These are phyloP conservation scores for Erebia ligea DNA, from an alignment of 2,888 invertebrate genomes.

Conservation along the genomic window DNA sequence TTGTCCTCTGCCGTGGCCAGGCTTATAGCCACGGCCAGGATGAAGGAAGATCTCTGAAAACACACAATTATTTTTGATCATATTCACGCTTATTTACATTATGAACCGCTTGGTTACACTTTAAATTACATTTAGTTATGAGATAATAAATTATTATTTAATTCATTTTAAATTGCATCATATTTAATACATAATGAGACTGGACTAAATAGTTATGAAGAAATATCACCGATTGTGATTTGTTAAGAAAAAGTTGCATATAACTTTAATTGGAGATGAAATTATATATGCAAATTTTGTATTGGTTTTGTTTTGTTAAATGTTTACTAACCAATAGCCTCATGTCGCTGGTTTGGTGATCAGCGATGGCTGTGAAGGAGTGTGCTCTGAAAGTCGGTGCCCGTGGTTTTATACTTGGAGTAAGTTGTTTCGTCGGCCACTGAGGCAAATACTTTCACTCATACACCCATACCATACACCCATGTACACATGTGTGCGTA, in stretches of 20 bases:
- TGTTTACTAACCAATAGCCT: constrained; percentile 74
- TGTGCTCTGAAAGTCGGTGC: constrained; percentile 56
- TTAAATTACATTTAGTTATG: background rate
- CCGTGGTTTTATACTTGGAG: constrained; percentile 72
- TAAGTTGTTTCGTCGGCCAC: constrained; percentile 61
- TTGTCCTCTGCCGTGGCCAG: constrained; percentile 83
- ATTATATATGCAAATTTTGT: constrained; percentile 2
- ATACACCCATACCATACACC: constrained; percentile 45
- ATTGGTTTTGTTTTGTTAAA: constrained; percentile 5
- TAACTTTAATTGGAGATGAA: constrained; percentile 10
- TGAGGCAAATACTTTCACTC: constrained; percentile 78
- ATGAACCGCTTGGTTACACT: background rate
- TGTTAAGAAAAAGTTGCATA: constrained; percentile 11
- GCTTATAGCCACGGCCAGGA: constrained; percentile 81
- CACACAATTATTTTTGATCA: constrained; percentile 24
- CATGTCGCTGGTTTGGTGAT: constrained; percentile 76
- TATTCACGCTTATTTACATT: background rate
- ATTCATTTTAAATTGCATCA: background rate
- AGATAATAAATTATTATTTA: background rate
- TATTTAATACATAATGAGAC: background rate
- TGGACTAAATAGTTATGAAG: background rate
- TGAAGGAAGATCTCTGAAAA: constrained; percentile 75
- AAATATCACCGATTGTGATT: background rate
- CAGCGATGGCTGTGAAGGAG: constrained; percentile 78
- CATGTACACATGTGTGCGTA: constrained; percentile 51